These are phyloP conservation scores for Coregonus clupeaformis DNA, from an alignment of 2,113 vertebrate genomes.

Conservation along the genomic window DNA sequence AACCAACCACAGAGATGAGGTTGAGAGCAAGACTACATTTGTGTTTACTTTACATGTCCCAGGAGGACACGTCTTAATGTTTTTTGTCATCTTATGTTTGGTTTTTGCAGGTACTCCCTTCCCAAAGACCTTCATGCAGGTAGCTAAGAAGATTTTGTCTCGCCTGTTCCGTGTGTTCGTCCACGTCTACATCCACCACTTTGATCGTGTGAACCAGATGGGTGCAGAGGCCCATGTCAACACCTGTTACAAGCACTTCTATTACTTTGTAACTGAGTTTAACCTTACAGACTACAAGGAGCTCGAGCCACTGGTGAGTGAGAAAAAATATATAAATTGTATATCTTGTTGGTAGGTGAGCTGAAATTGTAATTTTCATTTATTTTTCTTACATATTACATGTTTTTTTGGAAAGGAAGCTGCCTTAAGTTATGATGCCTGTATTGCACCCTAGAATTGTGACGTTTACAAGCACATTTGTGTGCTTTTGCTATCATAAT, in stretches of 20 bases:
- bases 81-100: slow-evolving; percentile 25
- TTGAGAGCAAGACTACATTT: neutral
- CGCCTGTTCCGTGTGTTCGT: slow-evolving; percentile 97
- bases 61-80: slow-evolving; percentile 10
- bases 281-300: slow-evolving; percentile 97
- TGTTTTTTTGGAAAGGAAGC: neutral
- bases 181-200: slow-evolving; percentile 98
- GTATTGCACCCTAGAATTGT: neutral
- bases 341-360: neutral
- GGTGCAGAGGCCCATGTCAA: slow-evolving; percentile 97
- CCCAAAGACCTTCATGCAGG: slow-evolving; percentile 93
- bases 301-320: slow-evolving; percentile 94
- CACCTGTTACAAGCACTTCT: slow-evolving; percentile 99
- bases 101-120: slow-evolving; percentile 88
- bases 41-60: slow-evolving; percentile 20
- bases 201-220: slow-evolving; percentile 92
- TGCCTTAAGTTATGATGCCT: neutral
- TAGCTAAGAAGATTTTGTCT: slow-evolving; percentile 95
- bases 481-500: neutral
- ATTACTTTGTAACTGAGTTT: slow-evolving; percentile 94
- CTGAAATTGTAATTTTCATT: no score
- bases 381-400: neutral
- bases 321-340: neutral
- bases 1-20: neutral
- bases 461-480: neutral